Evolutionary conservation across 2,888 invertebrate species (phyloP).

Genomic region (Gerris lacustris): DNA sequence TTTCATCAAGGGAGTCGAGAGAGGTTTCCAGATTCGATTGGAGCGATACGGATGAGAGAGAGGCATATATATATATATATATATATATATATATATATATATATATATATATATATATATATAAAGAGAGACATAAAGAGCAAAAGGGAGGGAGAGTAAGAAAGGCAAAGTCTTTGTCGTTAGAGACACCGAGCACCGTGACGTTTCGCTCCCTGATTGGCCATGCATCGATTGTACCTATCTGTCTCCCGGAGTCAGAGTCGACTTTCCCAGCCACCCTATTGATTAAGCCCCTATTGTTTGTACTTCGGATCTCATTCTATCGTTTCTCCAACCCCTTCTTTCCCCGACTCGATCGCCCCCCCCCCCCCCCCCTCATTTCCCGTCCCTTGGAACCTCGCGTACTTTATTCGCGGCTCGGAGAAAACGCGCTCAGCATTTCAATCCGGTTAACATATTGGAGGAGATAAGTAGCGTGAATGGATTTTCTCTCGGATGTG

Average conservation of each 20-base stretch:
- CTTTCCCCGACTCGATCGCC: conserved; percentile 8
- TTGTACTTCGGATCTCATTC: conserved; percentile 18
- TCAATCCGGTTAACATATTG: background rate
- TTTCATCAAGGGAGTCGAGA: background rate
- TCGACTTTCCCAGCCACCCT: conserved; percentile 16
- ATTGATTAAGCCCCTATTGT: conserved; percentile 23
- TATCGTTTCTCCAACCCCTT: conserved; percentile 7
- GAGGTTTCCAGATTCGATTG: conserved; percentile 1
- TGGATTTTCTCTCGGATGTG: conserved; percentile 7
- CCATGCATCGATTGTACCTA: conserved; percentile 17
- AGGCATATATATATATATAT: no score
- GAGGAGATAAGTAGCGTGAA: background rate
- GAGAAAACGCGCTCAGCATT: background rate
- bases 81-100: no score
- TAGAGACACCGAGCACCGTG: background rate
- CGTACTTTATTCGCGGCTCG: background rate
- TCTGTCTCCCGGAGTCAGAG: conserved; percentile 12
- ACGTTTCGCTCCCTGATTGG: conserved; percentile 10
- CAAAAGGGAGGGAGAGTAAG: no score
- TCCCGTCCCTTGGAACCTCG: background rate
- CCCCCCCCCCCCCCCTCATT: conserved; percentile 8
- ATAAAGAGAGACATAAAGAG: no score
- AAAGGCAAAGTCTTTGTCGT: no score
- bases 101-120: no score
- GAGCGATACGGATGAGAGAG: background rate